A percentile compares a stretch with the other conserved stretches of the same genome.
Evolutionary conservation across 2,888 invertebrate genomes (phyloP).

Genomic region (Odontocolon sp.): DNA sequence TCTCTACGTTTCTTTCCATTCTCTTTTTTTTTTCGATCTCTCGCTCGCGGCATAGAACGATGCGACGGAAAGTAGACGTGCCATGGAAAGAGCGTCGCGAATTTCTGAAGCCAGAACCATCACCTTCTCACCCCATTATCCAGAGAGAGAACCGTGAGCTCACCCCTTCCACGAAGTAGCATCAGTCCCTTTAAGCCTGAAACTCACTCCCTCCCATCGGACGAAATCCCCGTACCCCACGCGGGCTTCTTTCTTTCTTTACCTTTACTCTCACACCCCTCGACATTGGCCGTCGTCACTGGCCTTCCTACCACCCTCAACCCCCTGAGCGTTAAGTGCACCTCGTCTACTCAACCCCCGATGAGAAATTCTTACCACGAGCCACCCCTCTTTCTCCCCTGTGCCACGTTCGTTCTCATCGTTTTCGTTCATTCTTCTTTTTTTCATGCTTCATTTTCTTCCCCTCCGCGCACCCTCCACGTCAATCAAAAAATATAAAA

Average conservation of each 20-base stretch:
- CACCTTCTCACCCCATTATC: slow-evolving; percentile 26
- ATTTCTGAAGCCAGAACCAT: slow-evolving; percentile 63
- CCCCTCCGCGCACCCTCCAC: background rate
- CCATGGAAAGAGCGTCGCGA: slow-evolving; percentile 68
- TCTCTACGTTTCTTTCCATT: slow-evolving; percentile 37
- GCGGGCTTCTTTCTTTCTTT: slow-evolving; percentile 42
- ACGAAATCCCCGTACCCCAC: slow-evolving; percentile 30
- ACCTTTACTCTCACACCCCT: slow-evolving; percentile 19
- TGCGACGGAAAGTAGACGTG: slow-evolving; percentile 62
- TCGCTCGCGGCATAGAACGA: slow-evolving; percentile 21
- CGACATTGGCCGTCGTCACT: slow-evolving; percentile 35
- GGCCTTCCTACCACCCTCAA: slow-evolving; percentile 55
- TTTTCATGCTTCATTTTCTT: background rate
- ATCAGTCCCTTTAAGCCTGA: slow-evolving; percentile 32
- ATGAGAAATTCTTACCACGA: slow-evolving; percentile 68
- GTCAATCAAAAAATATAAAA: slow-evolving; percentile 64
- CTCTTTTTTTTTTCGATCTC: slow-evolving; percentile 53
- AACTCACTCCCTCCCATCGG: slow-evolving; percentile 37
- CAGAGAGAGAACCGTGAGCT: no score
- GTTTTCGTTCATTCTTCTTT: background rate
- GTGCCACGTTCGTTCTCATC: background rate
- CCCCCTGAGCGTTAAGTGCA: slow-evolving; percentile 70
- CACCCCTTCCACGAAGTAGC: background rate
- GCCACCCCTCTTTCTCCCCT: slow-evolving; percentile 24
- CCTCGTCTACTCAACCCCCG: slow-evolving; percentile 65